Evolutionary conservation across 2,797 vertebrate species (phyloP).

Genomic region (Numenius phaeopus): DNA sequence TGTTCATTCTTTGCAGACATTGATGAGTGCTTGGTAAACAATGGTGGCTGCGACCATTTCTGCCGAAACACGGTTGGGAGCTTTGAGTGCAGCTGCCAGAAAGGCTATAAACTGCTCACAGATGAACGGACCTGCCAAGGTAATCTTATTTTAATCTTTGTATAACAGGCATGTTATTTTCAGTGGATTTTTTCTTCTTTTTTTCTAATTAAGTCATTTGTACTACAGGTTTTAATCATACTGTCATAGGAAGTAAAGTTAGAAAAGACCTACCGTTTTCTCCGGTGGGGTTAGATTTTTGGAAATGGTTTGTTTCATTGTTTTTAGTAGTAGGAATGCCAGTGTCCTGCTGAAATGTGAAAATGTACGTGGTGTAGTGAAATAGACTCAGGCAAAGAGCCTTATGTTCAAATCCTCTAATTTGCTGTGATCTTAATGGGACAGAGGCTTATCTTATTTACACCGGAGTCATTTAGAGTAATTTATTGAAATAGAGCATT

Average conservation of each 20-base stretch:
- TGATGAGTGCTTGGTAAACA: constrained; percentile 92
- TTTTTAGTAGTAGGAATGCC: background rate
- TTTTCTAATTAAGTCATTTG: background rate
- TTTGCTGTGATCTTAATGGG: background rate
- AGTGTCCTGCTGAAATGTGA: background rate
- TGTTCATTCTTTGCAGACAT: constrained; percentile 83
- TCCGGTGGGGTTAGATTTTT: background rate
- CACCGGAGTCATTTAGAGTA: background rate
- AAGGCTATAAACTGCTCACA: constrained; percentile 95
- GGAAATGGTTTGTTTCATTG: background rate
- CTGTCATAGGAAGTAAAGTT: background rate
- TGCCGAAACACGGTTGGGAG: constrained; percentile 94
- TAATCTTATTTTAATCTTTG: constrained; percentile 71
- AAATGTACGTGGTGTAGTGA: background rate
- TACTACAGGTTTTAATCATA: background rate
- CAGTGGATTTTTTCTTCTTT: background rate
- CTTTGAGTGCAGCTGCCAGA: constrained; percentile 97
- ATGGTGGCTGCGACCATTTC: constrained; percentile 96
- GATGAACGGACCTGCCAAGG: constrained; percentile 96
- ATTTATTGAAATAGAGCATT: background rate
- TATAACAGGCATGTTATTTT: background rate
- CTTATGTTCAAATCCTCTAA: background rate
- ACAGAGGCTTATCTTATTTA: background rate
- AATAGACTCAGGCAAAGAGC: background rate
- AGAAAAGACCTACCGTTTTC: background rate